Percentiles rank a stretch among this genome's conserved stretches.
Conservation (phyloP, 1,140 invertebrate genomes). For the Macrostomum lignano region DNA sequence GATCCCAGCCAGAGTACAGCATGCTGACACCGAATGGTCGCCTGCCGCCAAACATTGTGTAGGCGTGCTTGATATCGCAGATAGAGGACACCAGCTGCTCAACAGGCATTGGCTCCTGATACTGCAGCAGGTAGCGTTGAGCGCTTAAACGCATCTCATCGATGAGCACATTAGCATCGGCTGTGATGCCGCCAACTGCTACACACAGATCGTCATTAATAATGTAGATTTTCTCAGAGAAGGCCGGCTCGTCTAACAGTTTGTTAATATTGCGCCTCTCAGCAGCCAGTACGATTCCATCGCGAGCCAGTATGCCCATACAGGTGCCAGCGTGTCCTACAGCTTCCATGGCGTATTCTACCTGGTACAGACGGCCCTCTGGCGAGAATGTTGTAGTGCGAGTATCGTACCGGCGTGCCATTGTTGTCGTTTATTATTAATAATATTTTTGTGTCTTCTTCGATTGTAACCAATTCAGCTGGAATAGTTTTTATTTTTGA, state of each 20-base stretch:
- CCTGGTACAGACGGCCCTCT: slow-evolving; percentile 71
- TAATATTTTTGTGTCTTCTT: no score
- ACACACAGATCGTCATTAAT: slow-evolving; percentile 90
- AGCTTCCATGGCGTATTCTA: slow-evolving; percentile 99
- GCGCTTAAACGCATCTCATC: slow-evolving; percentile 74
- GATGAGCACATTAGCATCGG: slow-evolving; percentile 94
- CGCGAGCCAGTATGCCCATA: slow-evolving; percentile 66
- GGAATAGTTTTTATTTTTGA: no score
- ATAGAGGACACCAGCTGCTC: slow-evolving; percentile 85
- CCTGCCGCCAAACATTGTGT: slow-evolving; percentile 84
- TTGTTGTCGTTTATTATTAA: no score
- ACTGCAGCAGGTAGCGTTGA: slow-evolving; percentile 60
- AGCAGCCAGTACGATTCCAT: slow-evolving; percentile 82
- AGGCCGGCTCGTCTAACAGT: slow-evolving; percentile 75
- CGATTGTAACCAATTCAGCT: no score
- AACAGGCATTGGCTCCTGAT: slow-evolving; percentile 91
- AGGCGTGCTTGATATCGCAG: slow-evolving; percentile 94
- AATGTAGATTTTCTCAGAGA: slow-evolving; percentile 95
- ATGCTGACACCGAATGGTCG: slow-evolving; percentile 88
- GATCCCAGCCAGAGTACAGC: slow-evolving; percentile 97
- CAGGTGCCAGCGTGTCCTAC: slow-evolving; percentile 96
- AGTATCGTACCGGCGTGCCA: slow-evolving; percentile 49
- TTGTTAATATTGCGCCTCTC: slow-evolving; percentile 90
- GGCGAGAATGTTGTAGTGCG: slow-evolving; percentile 71
- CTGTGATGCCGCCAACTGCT: slow-evolving; percentile 92